phyloP scores from a whole-genome alignment of 2,113 vertebrate species.

The Hystrix brachyura region DNA sequence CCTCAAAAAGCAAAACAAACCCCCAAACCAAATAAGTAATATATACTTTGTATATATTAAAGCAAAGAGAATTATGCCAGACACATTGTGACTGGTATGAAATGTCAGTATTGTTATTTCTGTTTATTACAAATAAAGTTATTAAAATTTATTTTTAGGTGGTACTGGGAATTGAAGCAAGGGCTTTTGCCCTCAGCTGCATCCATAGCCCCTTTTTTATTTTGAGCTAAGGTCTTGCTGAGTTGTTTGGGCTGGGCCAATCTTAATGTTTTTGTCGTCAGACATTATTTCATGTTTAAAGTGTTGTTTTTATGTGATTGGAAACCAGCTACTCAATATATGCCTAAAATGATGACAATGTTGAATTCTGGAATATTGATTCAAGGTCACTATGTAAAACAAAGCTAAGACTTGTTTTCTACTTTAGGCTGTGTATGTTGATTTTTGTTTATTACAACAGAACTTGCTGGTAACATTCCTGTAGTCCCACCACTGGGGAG shows the following conservation, averaged over 20 bases:
- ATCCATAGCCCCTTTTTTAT: not conserved
- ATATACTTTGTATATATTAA: not conserved
- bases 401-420: not conserved
- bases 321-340: not conserved
- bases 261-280: conserved; percentile 37
- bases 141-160: not conserved
- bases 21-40: not conserved
- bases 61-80: conserved; percentile 5
- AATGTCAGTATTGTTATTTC: not conserved
- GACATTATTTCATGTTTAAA: conserved; percentile 18
- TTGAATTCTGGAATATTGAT: conserved; percentile 20
- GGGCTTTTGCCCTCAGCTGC: not conserved
- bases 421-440: not conserved
- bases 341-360: not conserved
- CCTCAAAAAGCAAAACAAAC: not conserved
- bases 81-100: not conserved
- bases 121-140: not conserved
- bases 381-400: not conserved
- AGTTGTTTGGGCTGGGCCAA: not conserved
- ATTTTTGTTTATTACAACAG: not conserved
- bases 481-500: not conserved
- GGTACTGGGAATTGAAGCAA: not conserved
- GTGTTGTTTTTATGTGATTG: conserved; percentile 14
- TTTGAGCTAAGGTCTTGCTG: not conserved
- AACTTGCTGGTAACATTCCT: not conserved